Evolutionary conservation across 2,888 invertebrate genomes (phyloP), one percentile per base, ranked within the genome.

Genomic region (Omphaloscelis lunosa): DNA sequence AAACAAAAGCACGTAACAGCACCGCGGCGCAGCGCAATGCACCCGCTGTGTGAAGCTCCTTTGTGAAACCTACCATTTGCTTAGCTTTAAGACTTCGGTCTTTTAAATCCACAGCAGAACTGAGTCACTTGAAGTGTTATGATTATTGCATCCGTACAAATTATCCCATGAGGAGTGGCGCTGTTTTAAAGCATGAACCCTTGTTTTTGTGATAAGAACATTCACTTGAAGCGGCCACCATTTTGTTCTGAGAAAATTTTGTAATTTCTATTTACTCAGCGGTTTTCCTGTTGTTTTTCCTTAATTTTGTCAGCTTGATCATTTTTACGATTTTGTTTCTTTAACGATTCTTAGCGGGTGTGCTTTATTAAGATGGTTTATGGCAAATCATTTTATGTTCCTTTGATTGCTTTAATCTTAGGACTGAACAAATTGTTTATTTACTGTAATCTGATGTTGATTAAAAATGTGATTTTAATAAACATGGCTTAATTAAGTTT

Each of bases 221-320:
- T 78, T 85, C 80, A 68, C 62, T 70, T 59, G 41, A 69, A 74
- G 67, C 65, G 72, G 68, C 63, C 53, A 80, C 68, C 77, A 81
- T 86, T 84, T 83, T 76, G 81, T 80, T 84, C 78, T 41, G 73
- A 79, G 76, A 71, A 70, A 80, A 78, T 83, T 80, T 81, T 53
- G 79, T 75, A 69, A 82, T 86, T 83, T 86, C 79, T 82, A 80
- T 88, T 86, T 82, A 81, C 74, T 77, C 75, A 56, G 45, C 59
- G 78, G 75, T 77, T 88, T 86, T 89, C 83, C 85, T 81, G 74
- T 80, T 87, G 75, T 71, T 84, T 86, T 82, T 79, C 80, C 80
- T 74, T 79, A 85, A 86, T 86, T 87, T 81, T 79, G 79, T 84
- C 84, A 82, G 79, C 74, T 79, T 75, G 79, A 81, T 83, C 70